Base-by-base conservation (phyloP, 2,113 vertebrate genomes). In the Ptyas mucosa region DNA sequence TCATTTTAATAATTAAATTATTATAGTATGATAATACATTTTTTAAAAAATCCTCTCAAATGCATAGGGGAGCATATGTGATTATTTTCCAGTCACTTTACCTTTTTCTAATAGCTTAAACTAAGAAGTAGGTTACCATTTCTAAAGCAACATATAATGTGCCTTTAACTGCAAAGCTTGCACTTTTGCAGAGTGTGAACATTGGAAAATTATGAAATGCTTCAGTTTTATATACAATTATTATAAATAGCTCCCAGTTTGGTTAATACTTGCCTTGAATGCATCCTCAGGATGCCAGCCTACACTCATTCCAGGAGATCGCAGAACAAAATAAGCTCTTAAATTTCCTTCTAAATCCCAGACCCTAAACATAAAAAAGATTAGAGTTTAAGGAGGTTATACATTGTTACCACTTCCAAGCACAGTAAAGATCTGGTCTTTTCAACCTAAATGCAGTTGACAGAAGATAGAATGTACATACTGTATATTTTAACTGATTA, bases 281-380 rank as follows among this genome's bases (percentile, higher is more conserved):
- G 97, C 95, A 92, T 99, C 99, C 93, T 99, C 98, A 43, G 99
- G 99, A 97, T 99, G 99, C 99, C 99, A 99, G 97, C 98, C 99
- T 91, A 99, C 99, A 94, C 98, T 99, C 97, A 99, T 98, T 92
- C 99, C 99, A 91, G 99, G 98, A 90, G 99, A 99, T 91, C 97
- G 97, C 64, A 99, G 98, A 96, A 98, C 97, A 96, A 99, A 98
- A 91, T 97, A 97, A 58, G 97, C 95, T 26, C 97, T 98, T 94
- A 99, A 98, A 93, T 97, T 98, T 92, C 99, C 99, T 89, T 99
- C 98, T 96, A 99, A 97, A 97, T 98, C 98, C 99, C 99, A 99
- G 95, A 99, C 97, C 95, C 99, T 99, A 97, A 69, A 91, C 89
- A 90, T 91, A 94, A 69, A 46, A 43, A 93, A 57, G 43, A 61